Evolutionary conservation across 35 echinoderm and acorn worm genomes (phyloP).

Genomic region (Patiria miniata): DNA sequence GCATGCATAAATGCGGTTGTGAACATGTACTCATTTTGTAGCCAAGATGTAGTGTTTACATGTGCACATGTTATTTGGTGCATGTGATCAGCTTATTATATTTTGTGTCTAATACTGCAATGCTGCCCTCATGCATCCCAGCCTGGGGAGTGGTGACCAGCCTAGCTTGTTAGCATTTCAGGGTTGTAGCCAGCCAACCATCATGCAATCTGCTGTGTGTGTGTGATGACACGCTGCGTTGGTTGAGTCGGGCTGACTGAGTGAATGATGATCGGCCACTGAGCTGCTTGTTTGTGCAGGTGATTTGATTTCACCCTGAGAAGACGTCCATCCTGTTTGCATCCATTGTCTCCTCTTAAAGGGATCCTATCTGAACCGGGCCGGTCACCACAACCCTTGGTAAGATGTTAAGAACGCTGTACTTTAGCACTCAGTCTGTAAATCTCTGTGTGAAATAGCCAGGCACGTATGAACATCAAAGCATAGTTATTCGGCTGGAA

Average conservation of each 20-base stretch:
- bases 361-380: not conserved
- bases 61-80: too few relatives aligned
- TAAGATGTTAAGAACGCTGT: not conserved
- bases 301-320: not conserved
- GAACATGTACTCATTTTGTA: too few relatives aligned
- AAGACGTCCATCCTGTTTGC: not conserved
- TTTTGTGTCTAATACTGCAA: not conserved
- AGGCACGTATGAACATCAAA: too few relatives aligned
- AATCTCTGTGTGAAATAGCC: too few relatives aligned
- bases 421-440: too few relatives aligned
- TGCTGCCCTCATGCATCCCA: not conserved
- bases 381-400: not conserved
- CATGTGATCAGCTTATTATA: not conserved
- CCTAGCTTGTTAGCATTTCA: conserved; percentile 12
- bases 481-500: too few relatives aligned
- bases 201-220: too few relatives aligned
- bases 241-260: not conserved
- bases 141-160: not conserved
- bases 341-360: conserved; percentile 11
- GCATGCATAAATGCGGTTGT: too few relatives aligned
- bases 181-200: too few relatives aligned
- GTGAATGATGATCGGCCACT: not conserved
- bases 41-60: too few relatives aligned
- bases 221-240: conserved; percentile 22
- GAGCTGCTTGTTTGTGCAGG: conserved; percentile 13